Base-by-base conservation (phyloP, 2,113 vertebrate species). In the Elgaria multicarinata region DNA sequence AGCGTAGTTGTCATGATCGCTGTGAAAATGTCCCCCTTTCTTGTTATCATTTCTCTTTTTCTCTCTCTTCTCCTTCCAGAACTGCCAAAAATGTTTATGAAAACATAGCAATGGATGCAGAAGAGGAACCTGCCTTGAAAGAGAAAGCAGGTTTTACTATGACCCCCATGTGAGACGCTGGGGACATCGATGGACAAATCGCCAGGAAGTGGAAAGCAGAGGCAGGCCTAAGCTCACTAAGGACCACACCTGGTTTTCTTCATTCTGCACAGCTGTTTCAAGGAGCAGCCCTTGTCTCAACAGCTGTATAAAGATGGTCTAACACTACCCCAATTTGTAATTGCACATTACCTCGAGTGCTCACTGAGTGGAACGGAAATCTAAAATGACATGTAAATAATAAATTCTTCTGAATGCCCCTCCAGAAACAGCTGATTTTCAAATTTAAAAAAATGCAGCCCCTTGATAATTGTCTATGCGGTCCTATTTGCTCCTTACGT, bases 141-240 rank as follows among this genome's bases (percentile, higher is more conserved):
- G 24, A 8, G 0, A 75, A n/a, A 2, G 6, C 2, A 1, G 36
- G 46, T 6, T 16, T 33, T 4, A 67, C 26, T 2, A 33, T 24
- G 58, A 78, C 42, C 62, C 39, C 9, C n/a, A 12, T 89, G 88
- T 89, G 46, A 84, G 28, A 50, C 10, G 24, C 18, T 12, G 24
- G 46, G 12, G 1, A 14, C 67, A 8, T 24, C 1, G 2, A 7
- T 67, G 13, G 16, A 26, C 28, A 10, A 76, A 78, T 20, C 10
- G 16, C 18, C 1, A 1, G 46, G 44, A 33, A 33, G 77, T 20
- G 28, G 77, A 55, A 53, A 44, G 31, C 36, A 8, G 22, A 77
- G 6, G 2, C 22, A 3, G 24, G 18, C 42, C 39, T 75, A 20
- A 16, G 31, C 3, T 10, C 12, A 3, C 12, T 10, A 67, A 67